Evolutionary conservation across 1,140 invertebrate genomes (phyloP).

Genomic region (Protaetia brevitarsis): DNA sequence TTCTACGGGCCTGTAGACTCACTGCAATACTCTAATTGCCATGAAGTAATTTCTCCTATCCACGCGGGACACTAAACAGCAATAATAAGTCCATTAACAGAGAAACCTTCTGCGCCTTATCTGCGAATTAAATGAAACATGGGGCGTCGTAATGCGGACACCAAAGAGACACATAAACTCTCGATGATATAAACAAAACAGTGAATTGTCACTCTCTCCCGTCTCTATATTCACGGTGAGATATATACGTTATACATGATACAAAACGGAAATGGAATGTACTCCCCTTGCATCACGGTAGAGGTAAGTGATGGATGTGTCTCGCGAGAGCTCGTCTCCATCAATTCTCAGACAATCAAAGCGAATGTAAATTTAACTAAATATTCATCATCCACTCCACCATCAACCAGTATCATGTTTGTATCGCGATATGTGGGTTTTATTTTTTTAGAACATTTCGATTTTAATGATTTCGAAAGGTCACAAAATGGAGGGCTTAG

Average conservation of each 20-base stretch:
- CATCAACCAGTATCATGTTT: too few relatives aligned
- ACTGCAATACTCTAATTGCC: not conserved
- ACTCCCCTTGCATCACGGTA: not conserved
- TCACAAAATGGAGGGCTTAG: too few relatives aligned
- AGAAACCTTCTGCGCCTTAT: not conserved
- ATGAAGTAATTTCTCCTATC: not conserved
- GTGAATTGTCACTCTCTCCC: not conserved
- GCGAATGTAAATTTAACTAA: conserved; percentile 34
- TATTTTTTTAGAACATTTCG: too few relatives aligned
- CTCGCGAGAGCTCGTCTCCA: conserved; percentile 30
- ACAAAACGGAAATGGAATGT: not conserved
- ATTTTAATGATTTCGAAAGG: too few relatives aligned
- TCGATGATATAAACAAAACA: not conserved
- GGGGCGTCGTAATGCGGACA: not conserved
- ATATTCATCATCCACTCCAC: too few relatives aligned
- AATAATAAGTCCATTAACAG: not conserved
- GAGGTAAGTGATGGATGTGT: conserved; percentile 36
- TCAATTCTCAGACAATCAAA: conserved; percentile 35
- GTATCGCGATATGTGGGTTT: too few relatives aligned
- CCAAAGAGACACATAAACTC: not conserved
- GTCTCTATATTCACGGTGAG: not conserved
- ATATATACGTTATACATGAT: not conserved
- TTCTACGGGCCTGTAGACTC: not conserved
- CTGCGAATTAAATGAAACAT: not conserved
- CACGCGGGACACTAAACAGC: not conserved